Percentiles rank a stretch among this genome's conserved stretches.
Evolutionary conservation across 2,797 vertebrate genomes (phyloP).

Genomic region (Parambassis ranga): DNA sequence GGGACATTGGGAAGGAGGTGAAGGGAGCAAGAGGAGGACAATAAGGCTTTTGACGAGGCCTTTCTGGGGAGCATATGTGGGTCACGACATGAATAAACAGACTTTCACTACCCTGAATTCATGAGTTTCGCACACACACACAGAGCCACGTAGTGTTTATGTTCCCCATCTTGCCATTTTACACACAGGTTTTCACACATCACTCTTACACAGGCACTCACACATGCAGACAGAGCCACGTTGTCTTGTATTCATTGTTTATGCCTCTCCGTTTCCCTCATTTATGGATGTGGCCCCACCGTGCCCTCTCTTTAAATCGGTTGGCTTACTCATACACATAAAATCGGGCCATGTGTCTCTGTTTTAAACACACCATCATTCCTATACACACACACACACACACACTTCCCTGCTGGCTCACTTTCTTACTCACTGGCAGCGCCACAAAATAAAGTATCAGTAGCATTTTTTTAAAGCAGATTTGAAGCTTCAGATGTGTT

Average conservation of each 20-base stretch:
- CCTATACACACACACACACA: background rate
- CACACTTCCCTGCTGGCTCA: conserved; percentile 23
- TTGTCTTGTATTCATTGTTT: conserved; percentile 63
- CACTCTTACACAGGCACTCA: conserved; percentile 17
- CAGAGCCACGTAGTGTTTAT: conserved; percentile 43
- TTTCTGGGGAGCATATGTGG: conserved; percentile 75
- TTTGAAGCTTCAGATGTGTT: conserved; percentile 21
- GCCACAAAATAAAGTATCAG: background rate
- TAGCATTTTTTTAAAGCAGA: background rate
- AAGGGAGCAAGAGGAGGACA: conserved; percentile 56
- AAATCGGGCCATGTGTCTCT: conserved; percentile 36
- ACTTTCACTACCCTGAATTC: conserved; percentile 58
- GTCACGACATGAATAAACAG: conserved; percentile 73
- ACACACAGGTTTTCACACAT: conserved; percentile 47
- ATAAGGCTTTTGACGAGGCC: conserved; percentile 72
- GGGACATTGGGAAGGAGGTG: conserved; percentile 43
- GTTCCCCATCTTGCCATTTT: conserved; percentile 37
- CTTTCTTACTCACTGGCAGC: background rate
- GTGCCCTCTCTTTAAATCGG: conserved; percentile 57
- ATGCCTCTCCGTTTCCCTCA: conserved; percentile 60
- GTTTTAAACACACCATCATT: conserved; percentile 8
- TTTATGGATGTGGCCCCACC: conserved; percentile 58
- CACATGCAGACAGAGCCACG: conserved; percentile 28
- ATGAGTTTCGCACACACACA: conserved; percentile 49
- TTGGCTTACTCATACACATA: conserved; percentile 46